A percentile compares a stretch with the other conserved stretches of the same genome.
Evolutionary conservation across 2,888 invertebrate species (phyloP).

Genomic region (Drosophila atripex): DNA sequence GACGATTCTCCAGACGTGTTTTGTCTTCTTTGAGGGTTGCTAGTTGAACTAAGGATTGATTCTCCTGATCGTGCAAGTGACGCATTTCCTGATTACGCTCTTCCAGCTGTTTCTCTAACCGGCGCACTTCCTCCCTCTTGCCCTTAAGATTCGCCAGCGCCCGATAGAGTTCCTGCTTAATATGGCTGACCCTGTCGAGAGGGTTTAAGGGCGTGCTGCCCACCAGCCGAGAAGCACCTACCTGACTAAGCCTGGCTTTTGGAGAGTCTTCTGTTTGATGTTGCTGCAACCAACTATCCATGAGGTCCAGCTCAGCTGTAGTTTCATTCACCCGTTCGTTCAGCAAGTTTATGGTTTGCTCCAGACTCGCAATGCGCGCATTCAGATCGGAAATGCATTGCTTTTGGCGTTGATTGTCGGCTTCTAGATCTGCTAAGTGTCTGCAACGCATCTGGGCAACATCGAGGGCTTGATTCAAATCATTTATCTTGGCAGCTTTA

Average conservation of each 20-base stretch:
- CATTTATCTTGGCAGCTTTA: slow-evolving; percentile 87
- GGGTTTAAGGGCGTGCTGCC: slow-evolving; percentile 81
- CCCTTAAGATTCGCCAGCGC: slow-evolving; percentile 83
- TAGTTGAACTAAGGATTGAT: slow-evolving; percentile 79
- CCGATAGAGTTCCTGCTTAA: slow-evolving; percentile 84
- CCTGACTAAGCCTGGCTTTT: slow-evolving; percentile 63
- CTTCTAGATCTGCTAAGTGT: slow-evolving; percentile 80
- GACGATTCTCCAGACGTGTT: slow-evolving; percentile 74
- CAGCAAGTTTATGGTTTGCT: slow-evolving; percentile 78
- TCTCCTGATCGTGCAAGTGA: slow-evolving; percentile 79
- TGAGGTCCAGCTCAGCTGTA: slow-evolving; percentile 80
- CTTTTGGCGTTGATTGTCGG: slow-evolving; percentile 78
- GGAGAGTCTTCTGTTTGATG: slow-evolving; percentile 75
- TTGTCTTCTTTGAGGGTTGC: slow-evolving; percentile 81
- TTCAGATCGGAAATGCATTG: slow-evolving; percentile 76
- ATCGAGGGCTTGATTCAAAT: slow-evolving; percentile 86
- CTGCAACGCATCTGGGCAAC: slow-evolving; percentile 86
- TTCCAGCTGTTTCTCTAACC: slow-evolving; percentile 82
- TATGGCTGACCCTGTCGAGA: slow-evolving; percentile 83
- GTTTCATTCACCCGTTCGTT: slow-evolving; percentile 79
- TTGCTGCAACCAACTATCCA: slow-evolving; percentile 82
- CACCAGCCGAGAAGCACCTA: slow-evolving; percentile 43
- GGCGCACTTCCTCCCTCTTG: slow-evolving; percentile 85
- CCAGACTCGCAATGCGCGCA: slow-evolving; percentile 76
- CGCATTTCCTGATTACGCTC: slow-evolving; percentile 77